Base-by-base conservation (phyloP, 2,797 vertebrate species). In the Selene dorsalis region DNA sequence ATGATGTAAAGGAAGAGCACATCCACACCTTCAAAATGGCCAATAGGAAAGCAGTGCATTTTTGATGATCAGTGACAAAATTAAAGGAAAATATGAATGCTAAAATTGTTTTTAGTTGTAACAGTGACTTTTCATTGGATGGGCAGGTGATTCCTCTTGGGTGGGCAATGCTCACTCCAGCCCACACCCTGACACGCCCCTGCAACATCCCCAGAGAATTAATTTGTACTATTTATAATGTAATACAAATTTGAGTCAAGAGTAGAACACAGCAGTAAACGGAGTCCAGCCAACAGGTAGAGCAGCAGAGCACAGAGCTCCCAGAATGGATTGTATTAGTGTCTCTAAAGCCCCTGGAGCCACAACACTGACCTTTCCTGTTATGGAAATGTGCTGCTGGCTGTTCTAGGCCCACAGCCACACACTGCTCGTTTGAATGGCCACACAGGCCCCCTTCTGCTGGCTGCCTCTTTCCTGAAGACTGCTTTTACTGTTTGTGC, bases 281-380 rank as follows among this genome's bases (percentile, higher is more conserved):
- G 53, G 47, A 73, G 78, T 63, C 35, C 30, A 64, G 77, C 70
- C 59, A 81, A 71, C 85, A 87, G 89, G 89, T 90, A 84, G 75
- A 82, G 76, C 28, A 73, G 8, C 47, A 35, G 58, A 81, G 85
- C 83, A 66, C 76, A 67, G 80, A 87, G 85, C 86, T 93, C 84
- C 91, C 88, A 79, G 77, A 88, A 91, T 86, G 77, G 89, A 91
- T 84, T 71, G 90, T 89, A 92, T 71, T 90, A 74, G 53, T 57
- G 70, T 91, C 84, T 89, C 84, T 79, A 77, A 77, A 84, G 80
- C 77, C 80, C 59, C 78, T 68, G 62, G 75, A 87, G 89, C 79
- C 88, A 83, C 85, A 90, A 83, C 85, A 67, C 84, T 92, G 89
- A 93, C 92, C 90, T 94, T 94, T 94, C 93, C 92, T 93, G 90